A percentile compares a stretch with the other conserved stretches of the same genome.
phyloP scores from a whole-genome alignment of 2,113 vertebrate species.

The Thermophis baileyi region DNA sequence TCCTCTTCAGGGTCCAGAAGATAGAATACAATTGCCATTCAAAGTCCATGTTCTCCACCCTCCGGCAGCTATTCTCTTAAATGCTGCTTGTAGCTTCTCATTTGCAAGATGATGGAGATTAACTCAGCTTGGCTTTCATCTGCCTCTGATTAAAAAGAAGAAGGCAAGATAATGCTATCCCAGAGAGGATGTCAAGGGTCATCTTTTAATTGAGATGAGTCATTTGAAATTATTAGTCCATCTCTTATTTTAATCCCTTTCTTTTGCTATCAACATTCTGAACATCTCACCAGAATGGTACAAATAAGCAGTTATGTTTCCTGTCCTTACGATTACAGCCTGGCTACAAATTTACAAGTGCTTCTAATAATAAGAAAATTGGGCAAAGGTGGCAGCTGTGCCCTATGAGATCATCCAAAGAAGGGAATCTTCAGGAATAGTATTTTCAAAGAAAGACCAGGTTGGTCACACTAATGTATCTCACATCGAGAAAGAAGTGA shows the following conservation, averaged over 20 bases:
- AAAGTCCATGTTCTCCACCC: not conserved
- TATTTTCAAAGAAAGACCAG: constrained; percentile 36
- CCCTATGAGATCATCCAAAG: not conserved
- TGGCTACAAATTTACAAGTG: not conserved
- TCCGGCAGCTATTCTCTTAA: not conserved
- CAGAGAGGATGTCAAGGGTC: constrained; percentile 4
- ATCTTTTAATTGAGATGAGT: constrained; percentile 29
- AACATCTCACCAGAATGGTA: constrained; percentile 15
- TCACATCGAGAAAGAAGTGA: not conserved
- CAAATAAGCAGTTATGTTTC: not conserved
- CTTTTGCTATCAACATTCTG: constrained; percentile 14
- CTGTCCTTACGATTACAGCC: not conserved
- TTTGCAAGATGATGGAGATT: constrained; percentile 22
- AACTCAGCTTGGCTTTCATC: constrained; percentile 23
- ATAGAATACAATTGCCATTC: rapidly evolving
- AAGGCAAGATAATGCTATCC: constrained; percentile 2
- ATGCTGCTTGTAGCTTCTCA: constrained; percentile 1
- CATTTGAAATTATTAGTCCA: not conserved
- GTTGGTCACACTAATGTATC: not conserved
- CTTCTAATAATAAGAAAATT: not conserved
- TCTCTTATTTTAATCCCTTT: not conserved
- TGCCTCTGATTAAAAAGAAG: not conserved
- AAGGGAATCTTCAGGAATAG: constrained; percentile 30
- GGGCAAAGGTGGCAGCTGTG: not conserved
- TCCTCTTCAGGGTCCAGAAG: not conserved